Percentiles rank a stretch among this genome's conserved stretches.
Evolutionary conservation across 2,113 vertebrate genomes (phyloP).

Genomic region (Lagopus leucura): DNA sequence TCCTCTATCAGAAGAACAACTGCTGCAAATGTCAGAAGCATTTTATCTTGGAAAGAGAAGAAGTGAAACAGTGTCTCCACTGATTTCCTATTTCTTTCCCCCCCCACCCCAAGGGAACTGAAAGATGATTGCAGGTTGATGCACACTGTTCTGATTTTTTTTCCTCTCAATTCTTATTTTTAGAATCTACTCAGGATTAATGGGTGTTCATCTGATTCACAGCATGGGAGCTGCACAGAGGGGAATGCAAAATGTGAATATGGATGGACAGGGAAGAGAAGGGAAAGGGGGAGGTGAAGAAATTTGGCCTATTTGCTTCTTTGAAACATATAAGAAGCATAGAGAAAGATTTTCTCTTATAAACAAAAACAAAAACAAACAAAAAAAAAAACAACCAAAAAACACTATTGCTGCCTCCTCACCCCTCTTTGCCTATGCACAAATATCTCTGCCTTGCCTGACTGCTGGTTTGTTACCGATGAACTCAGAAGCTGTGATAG

Average conservation of each 20-base stretch:
- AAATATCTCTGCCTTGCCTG: neutral
- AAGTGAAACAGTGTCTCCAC: slow-evolving; percentile 16
- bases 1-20: slow-evolving; percentile 43
- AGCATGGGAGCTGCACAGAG: neutral
- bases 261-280: neutral
- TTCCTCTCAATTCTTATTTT: slow-evolving; percentile 33
- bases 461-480: neutral
- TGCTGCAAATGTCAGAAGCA: slow-evolving; percentile 16
- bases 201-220: neutral
- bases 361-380: neutral
- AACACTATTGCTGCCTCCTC: neutral
- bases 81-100: slow-evolving; percentile 53
- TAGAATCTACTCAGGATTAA: slow-evolving; percentile 16
- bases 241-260: neutral
- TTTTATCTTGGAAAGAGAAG: slow-evolving; percentile 23
- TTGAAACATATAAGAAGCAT: neutral
- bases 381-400: neutral
- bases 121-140: slow-evolving; percentile 53
- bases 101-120: slow-evolving; percentile 1
- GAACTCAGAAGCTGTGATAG: neutral
- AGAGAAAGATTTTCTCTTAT: neutral
- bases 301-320: neutral
- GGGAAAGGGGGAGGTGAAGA: rapidly evolving
- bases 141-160: slow-evolving; percentile 6
- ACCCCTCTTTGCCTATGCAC: neutral